Evolutionary conservation across 2,888 invertebrate species (phyloP).

Genomic region (Drosophila nigricruria): DNA sequence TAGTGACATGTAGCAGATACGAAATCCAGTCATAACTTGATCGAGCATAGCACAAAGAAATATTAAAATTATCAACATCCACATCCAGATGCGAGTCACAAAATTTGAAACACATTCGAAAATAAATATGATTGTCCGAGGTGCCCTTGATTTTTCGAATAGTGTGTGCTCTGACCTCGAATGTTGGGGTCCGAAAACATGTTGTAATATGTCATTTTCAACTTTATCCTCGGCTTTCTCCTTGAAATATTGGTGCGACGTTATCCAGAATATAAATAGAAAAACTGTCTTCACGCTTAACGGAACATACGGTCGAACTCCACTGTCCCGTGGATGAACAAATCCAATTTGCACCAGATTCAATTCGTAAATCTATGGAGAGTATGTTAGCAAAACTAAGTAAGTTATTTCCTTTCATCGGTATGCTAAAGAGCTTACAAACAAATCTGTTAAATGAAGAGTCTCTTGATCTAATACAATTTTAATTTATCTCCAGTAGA

Average conservation of each 20-base stretch:
- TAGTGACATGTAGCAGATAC: constrained; percentile 98
- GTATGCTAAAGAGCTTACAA: neutral
- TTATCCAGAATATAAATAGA: constrained; percentile 97
- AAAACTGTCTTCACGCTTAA: constrained; percentile 93
- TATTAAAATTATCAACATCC: constrained; percentile 96
- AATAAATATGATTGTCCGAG: constrained; percentile 46
- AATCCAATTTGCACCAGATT: constrained; percentile 93
- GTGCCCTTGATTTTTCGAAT: constrained; percentile 51
- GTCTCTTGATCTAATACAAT: no score
- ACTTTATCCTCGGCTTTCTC: constrained; percentile 89
- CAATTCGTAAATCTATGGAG: constrained; percentile 86
- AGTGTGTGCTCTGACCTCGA: constrained; percentile 35
- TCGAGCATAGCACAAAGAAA: constrained; percentile 96
- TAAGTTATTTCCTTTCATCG: no score
- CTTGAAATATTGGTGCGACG: constrained; percentile 94
- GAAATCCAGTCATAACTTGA: constrained; percentile 96
- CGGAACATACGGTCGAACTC: constrained; percentile 89
- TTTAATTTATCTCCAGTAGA: no score
- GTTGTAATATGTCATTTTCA: constrained; percentile 84
- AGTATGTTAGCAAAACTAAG: neutral
- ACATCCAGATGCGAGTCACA: constrained; percentile 97
- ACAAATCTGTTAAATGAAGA: no score
- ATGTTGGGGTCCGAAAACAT: constrained; percentile 83
- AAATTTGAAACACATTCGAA: constrained; percentile 90
- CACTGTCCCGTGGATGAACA: constrained; percentile 87